Percentiles rank a stretch among this genome's conserved stretches.
phyloP scores from a whole-genome alignment of 2,113 vertebrate species.

The Indri indri region DNA sequence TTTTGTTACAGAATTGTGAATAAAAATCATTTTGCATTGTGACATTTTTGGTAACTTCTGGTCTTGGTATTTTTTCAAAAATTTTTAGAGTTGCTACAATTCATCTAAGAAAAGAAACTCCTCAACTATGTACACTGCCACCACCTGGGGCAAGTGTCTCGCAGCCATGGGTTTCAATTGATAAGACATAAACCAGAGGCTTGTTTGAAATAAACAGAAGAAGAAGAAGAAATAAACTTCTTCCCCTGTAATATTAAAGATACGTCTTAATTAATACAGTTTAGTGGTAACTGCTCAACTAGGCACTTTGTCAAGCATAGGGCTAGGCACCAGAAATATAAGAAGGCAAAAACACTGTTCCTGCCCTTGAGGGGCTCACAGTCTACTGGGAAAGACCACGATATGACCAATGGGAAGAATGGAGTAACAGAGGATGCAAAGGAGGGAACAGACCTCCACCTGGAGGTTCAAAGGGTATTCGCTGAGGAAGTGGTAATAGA shows the following conservation, averaged over 20 bases:
- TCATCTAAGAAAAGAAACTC: not conserved
- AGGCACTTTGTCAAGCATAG: not conserved
- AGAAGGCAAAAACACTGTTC: not conserved
- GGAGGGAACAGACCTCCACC: not conserved
- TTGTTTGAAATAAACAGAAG: not conserved
- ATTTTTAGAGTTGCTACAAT: no score
- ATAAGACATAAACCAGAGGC: not conserved
- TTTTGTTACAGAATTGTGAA: not conserved
- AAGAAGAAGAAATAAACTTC: no score
- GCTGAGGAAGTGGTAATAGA: not conserved
- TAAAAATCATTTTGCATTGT: not conserved
- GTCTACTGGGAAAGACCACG: not conserved
- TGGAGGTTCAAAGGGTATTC: not conserved
- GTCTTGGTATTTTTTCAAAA: not conserved
- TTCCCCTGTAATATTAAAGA: slow-evolving; percentile 2
- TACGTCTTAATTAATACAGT: not conserved
- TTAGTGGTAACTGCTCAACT: not conserved
- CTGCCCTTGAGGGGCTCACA: not conserved
- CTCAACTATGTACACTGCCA: not conserved
- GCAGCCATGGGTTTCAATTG: not conserved
- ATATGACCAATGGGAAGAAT: not conserved
- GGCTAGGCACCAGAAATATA: not conserved
- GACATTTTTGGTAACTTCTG: not conserved
- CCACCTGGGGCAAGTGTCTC: not conserved
- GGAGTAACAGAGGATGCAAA: not conserved